These are phyloP conservation scores for Willowsia nigromaculata DNA, from an alignment of 2,888 invertebrate species.

Conservation along the genomic window DNA sequence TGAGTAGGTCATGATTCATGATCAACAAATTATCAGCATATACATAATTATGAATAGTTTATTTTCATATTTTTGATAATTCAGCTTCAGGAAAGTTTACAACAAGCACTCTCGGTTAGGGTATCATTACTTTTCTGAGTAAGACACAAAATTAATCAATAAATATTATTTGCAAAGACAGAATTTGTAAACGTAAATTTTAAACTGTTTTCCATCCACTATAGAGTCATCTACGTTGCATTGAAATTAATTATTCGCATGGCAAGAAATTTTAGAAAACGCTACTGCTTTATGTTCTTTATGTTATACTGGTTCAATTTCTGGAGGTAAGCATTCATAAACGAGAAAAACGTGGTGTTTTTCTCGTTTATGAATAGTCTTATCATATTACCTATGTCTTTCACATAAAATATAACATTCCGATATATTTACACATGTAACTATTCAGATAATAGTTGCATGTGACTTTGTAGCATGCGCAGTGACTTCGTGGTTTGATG, in stretches of 20 bases:
- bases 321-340: neutral
- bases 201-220: neutral
- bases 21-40: too few species aligned
- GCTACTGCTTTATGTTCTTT: neutral
- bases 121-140: too few species aligned
- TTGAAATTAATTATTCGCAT: neutral
- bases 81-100: too few species aligned
- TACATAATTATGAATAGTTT: too few species aligned
- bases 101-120: too few species aligned
- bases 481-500: neutral
- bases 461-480: conserved; percentile 39
- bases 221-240: neutral
- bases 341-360: too few species aligned
- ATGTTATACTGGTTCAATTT: neutral
- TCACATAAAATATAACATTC: neutral
- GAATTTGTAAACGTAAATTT: too few species aligned
- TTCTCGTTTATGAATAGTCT: neutral
- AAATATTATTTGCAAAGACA: too few species aligned
- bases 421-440: neutral
- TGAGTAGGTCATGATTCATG: too few species aligned
- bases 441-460: conserved; percentile 2
- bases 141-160: too few species aligned
- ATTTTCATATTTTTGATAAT: too few species aligned
- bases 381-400: neutral
- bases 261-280: neutral